Base-by-base conservation (phyloP, 2,888 invertebrate species). In the Iselma pallidipennis region DNA sequence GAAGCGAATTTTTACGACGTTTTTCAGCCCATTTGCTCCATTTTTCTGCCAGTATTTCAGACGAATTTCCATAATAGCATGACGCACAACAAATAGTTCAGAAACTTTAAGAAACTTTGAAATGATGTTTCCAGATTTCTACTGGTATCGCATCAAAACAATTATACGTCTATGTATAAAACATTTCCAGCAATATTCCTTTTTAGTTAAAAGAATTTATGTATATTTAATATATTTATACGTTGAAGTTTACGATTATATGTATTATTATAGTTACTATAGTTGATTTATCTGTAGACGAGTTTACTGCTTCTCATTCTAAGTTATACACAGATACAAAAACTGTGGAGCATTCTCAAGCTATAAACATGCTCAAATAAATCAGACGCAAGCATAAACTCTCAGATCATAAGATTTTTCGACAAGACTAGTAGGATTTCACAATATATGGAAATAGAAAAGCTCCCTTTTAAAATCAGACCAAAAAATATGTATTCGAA, bases 21-120 rank as follows among this genome's bases (percentile, higher is more conserved):
- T 74, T 75, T 72, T 73, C 74, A 70, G 74, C 66, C 74, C 76
- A 76, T 76, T 76, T 75, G 73, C 69, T 70, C 74, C 75, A 71
- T 76, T 75, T 74, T 73, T 74, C 71, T 68, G 70, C 64, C 71
- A 67, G 71, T 75, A 73, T 74, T 72, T 76, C 70, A 74, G 61
- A 64, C 61, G 71, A 73, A 76, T 76, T 75, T 75, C 74, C 76
- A 76, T 74, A 75, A 74, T 67, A 69, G 71, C 70, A 45, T 45
- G 67, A 73, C 71, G 69, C 71, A 73, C 69, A 71, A 72, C 70
- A 74, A 73, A 75, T 73, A 71, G 72, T 71, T 72, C 70, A 71
- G 67, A 2, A 69, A 71, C 60, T 72, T 65, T 59, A 58, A 66
- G 67, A 67, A 68, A 71, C 66, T 69, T 68, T 59, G 59, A 53